Evolutionary conservation across 2,797 vertebrate genomes (phyloP), one percentile per base, ranked within the genome.

Genomic region (Gymnothorax javanicus): DNA sequence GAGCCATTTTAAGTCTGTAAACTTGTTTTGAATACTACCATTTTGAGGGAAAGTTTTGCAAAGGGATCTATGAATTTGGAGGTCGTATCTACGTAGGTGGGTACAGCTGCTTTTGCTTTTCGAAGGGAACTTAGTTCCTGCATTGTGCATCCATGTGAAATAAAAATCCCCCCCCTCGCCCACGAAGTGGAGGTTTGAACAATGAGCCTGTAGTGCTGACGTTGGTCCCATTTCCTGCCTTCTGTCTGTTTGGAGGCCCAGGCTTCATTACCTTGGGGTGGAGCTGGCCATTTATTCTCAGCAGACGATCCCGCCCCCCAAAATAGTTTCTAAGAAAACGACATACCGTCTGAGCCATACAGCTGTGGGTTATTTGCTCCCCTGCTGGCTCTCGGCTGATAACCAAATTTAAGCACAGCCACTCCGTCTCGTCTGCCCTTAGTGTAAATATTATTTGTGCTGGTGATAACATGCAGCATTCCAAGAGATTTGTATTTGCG

Each of bases 251-350:
- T 43, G 20, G 64, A 20, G 87, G 87, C 86, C 62, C 15, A 17
- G 59, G 83, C 79, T n/a, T 82, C 50, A 15, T 52, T 83, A 84
- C 83, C 60, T 85, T 90, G 62, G 43, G 85, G 82, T 60, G 50
- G 50, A 83, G 71, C 58, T 7, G 27, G 56, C 25, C 50, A 7
- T 9, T 50, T 15, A 50, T 77, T 79, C 87, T 77, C 82, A 64
- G n/a, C 69, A 27, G 59, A 12, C 33, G 50, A 13, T 17, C 69
- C 82, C 87, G n/a, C 54, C 67, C 59, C 25, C 69, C 88, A 86
- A 89, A 89, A 90, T 88, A 43, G 77, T 88, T 87, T 88, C 87
- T 71, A 60, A 62, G 86, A 33, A 62, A 73, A 87, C 81, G 0
- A 50, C 83, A 71, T 89, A 83, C 85, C 64, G 62, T 62, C 86